Evolutionary conservation across 2,797 vertebrate genomes (phyloP).

Genomic region (Hirundo rustica): DNA sequence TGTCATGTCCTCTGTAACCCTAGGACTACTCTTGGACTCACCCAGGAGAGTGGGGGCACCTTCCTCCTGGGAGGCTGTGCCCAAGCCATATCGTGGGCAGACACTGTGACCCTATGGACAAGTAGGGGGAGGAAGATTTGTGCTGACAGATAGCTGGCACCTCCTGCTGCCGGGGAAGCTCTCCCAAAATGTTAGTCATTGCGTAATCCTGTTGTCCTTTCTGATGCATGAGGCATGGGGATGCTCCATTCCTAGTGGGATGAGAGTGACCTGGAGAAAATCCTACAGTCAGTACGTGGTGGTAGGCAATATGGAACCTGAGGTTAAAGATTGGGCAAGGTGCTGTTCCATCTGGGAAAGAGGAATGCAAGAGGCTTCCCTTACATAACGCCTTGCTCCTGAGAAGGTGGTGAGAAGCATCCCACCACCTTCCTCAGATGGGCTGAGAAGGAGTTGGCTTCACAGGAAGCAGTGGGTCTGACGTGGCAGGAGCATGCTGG

Average conservation of each 20-base stretch:
- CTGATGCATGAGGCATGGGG: neutral
- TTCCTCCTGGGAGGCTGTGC: accelerated
- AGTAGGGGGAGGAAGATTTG: neutral
- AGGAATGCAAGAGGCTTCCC: neutral
- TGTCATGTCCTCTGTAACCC: accelerated
- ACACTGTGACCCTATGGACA: neutral
- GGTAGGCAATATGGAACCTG: neutral
- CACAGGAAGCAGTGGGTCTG: neutral
- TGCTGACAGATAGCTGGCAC: neutral
- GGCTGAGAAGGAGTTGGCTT: neutral
- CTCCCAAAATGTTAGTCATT: neutral
- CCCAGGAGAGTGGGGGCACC: neutral
- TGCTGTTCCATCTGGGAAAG: neutral
- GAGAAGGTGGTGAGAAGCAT: neutral
- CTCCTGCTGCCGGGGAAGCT: neutral
- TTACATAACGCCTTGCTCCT: neutral
- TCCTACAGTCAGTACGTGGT: neutral
- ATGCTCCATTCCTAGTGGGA: neutral
- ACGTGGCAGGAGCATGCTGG: neutral
- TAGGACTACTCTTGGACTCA: neutral
- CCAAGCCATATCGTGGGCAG: accelerated
- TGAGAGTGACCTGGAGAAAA: neutral
- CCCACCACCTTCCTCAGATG: accelerated
- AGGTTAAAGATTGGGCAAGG: accelerated
- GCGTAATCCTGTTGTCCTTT: neutral